A percentile compares a stretch with the other conserved stretches of the same genome.
Conservation (phyloP, 2,888 invertebrate species). For the Apomyelois bistriatella region DNA sequence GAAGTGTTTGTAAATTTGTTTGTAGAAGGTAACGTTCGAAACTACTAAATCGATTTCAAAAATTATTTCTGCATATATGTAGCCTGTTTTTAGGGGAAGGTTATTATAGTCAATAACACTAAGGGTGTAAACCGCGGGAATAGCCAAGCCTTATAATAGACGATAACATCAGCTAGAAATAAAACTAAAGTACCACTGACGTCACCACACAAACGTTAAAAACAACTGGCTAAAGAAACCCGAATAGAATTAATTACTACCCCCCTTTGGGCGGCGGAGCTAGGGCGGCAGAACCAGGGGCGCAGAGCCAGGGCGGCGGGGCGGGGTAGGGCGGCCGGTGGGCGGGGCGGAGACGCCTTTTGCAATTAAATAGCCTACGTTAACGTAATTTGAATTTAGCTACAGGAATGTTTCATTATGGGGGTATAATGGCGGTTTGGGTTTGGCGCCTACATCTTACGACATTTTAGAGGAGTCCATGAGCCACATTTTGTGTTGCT, state of each 20-base stretch:
- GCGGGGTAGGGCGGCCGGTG: conserved; percentile 29
- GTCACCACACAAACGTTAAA: conserved; percentile 27
- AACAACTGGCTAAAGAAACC: conserved; percentile 35
- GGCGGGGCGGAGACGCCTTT: conserved; percentile 21
- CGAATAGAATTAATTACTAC: conserved; percentile 61
- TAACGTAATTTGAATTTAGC: conserved; percentile 46
- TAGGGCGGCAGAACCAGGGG: conserved; percentile 21
- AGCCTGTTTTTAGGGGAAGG: too few species aligned
- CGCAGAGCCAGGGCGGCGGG: conserved; percentile 24
- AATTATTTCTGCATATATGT: too few species aligned
- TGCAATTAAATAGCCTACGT: conserved; percentile 47
- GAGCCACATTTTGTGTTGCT: too few species aligned
- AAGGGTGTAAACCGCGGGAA: too few species aligned
- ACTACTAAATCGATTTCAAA: too few species aligned
- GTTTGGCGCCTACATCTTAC: too few species aligned
- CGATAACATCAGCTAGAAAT: not conserved
- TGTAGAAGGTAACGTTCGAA: too few species aligned
- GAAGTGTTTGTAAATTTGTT: too few species aligned
- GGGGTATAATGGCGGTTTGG: conserved; percentile 8
- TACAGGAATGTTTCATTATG: conserved; percentile 24
- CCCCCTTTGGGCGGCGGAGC: conserved; percentile 14
- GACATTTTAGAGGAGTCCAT: too few species aligned
- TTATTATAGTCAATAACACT: too few species aligned
- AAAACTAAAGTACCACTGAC: conserved; percentile 8
- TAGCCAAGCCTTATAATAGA: too few species aligned